Base-by-base conservation (phyloP, 2,888 invertebrate species). In the Actias luna region DNA sequence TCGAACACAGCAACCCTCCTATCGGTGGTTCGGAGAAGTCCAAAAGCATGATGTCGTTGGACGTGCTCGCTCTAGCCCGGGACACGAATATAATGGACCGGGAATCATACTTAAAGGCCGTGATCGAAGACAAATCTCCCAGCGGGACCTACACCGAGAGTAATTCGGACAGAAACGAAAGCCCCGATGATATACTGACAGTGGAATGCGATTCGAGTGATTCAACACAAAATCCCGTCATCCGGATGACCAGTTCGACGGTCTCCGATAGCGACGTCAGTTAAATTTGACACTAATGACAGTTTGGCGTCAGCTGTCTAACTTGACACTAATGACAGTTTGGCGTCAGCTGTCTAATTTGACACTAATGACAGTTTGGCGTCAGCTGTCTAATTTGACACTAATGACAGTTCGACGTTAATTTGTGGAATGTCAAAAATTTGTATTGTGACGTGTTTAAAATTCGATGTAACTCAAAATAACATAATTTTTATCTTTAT, bases 141-240 rank as follows among this genome's bases (percentile, higher is more conserved):
- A 87, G 89, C 0, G 92, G 87, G 0, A 92, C 92, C 0, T 92
- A 92, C 59, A 92, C 92, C 0, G 92, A 91, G 64, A 92, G 92
- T 63, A 91, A 89, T 67, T 92, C 92, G 0, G 92, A 92, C 27
- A 83, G 91, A 42, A 92, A 92, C 39, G 92, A 92, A 0, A 92
- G 84, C 63, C 92, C 92, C 0, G 92, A 92, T 67, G 92, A 92
- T 65, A 91, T 92, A 29, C 61, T 92, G 59, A 87, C 92, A 90
- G 92, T 92, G 36, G 92, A 92, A 69, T 92, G 92, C 50, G 92
- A 92, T 58, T 90, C 92, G 2, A 92, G 91, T 65, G 92, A 92
- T 63, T 90, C 91, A 2, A 87, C 85, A 0, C 91, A 91, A 68
- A 91, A 90, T 65, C 92, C 92, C 0, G 85, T 92, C 12, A 92